These are phyloP conservation scores for Micromussa lordhowensis DNA, from an alignment of 92 coral and sea anemone genomes.

Conservation along the genomic window DNA sequence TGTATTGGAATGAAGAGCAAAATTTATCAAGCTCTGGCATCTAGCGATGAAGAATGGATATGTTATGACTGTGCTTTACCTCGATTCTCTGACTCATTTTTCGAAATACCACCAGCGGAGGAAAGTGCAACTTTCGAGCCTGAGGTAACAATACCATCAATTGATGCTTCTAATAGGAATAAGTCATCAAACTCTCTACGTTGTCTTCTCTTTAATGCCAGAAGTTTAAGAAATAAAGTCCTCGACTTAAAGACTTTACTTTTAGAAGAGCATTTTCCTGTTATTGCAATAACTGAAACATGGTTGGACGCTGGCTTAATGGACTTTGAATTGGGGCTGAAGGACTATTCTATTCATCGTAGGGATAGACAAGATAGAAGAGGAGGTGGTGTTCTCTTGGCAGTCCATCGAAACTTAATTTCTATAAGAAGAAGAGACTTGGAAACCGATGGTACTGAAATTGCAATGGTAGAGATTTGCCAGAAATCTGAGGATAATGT, in stretches of 20 bases:
- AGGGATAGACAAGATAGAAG: too few relatives aligned
- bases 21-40: slow-evolving; percentile 24
- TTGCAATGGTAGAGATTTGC: too few relatives aligned
- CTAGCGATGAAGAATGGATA: slow-evolving; percentile 31
- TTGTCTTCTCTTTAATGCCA: slow-evolving; percentile 7
- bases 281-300: slow-evolving; percentile 36
- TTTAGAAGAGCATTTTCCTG: slow-evolving; percentile 20
- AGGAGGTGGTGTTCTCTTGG: too few relatives aligned
- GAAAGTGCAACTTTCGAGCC: neutral
- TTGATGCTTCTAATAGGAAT: neutral
- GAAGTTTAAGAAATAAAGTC: too few relatives aligned
- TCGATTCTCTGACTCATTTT: too few relatives aligned
- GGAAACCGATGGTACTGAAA: too few relatives aligned
- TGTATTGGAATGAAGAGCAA: slow-evolving; percentile 31
- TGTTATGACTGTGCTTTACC: neutral
- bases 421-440: too few relatives aligned
- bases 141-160: neutral
- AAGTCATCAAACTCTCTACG: slow-evolving; percentile 10
- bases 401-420: too few relatives aligned
- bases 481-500: too few relatives aligned
- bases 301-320: too few relatives aligned
- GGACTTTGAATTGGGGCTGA: too few relatives aligned
- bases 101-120: neutral
- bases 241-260: slow-evolving; percentile 13
- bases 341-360: too few relatives aligned